Percentiles rank a stretch among this genome's conserved stretches.
phyloP scores from a whole-genome alignment of 1,140 invertebrate genomes.

The Ostrea denselamellosa region DNA sequence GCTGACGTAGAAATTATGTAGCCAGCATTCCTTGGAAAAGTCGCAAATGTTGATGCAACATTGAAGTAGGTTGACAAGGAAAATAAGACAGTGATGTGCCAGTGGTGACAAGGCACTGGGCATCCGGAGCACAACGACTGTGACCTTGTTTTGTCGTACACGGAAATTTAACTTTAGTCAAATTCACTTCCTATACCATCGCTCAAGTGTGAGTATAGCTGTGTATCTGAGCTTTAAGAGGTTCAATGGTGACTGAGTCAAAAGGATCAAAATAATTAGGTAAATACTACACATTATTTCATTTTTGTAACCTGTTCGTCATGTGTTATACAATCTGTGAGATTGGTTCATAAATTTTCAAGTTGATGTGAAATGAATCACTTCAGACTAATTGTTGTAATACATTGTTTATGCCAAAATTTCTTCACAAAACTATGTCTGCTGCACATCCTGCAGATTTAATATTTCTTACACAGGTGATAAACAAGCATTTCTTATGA shows the following conservation, averaged over 20 bases:
- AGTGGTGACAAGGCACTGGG: constrained; percentile 22
- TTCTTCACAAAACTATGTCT: constrained; percentile 27
- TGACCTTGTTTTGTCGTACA: constrained; percentile 37
- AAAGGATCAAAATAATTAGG: constrained; percentile 23
- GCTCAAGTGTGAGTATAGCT: neutral
- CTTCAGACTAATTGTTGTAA: constrained; percentile 28
- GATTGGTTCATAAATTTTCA: neutral
- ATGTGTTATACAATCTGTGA: neutral
- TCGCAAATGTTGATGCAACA: constrained; percentile 11
- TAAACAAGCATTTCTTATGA: neutral
- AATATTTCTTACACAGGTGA: neutral
- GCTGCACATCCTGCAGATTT: constrained; percentile 4
- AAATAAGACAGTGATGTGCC: constrained; percentile 33
- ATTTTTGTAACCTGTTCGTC: constrained; percentile 2
- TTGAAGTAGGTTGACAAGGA: neutral
- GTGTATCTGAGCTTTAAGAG: constrained; percentile 2
- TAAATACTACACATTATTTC: constrained; percentile 10
- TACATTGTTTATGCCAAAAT: constrained; percentile 12
- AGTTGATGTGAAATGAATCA: constrained; percentile 11
- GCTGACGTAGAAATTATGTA: constrained; percentile 15
- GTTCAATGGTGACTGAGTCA: neutral
- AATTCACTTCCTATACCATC: constrained; percentile 33
- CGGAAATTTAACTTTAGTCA: constrained; percentile 33
- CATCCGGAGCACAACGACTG: constrained; percentile 20
- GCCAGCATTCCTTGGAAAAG: constrained; percentile 22